These are phyloP conservation scores for Chrysolina oricalcia DNA, from an alignment of 2,888 invertebrate genomes.

Conservation along the genomic window DNA sequence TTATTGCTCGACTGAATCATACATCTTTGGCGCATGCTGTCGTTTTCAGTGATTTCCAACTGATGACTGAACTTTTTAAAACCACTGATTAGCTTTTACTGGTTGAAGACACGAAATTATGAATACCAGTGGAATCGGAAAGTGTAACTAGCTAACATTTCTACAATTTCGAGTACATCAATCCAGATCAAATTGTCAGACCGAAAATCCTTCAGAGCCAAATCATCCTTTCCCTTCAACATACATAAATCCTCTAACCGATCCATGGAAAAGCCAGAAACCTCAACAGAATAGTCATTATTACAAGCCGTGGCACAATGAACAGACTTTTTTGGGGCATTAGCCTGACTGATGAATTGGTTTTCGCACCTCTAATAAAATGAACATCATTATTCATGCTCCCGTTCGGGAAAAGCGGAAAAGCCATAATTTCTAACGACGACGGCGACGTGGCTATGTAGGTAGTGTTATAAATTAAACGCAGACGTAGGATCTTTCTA, in stretches of 20 bases:
- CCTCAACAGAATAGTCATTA: conserved; percentile 40
- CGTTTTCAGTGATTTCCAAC: no score
- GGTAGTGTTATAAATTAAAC: conserved; percentile 55
- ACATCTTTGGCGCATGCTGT: no score
- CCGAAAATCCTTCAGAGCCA: neutral
- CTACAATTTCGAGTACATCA: neutral
- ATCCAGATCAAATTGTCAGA: neutral
- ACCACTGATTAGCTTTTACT: no score
- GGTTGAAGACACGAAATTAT: no score
- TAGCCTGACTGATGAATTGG: conserved; percentile 55
- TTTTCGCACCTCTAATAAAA: conserved; percentile 58
- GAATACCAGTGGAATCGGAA: no score
- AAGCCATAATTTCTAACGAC: conserved; percentile 49
- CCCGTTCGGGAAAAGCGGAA: conserved; percentile 51
- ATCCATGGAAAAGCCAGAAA: conserved; percentile 44
- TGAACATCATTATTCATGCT: conserved; percentile 60
- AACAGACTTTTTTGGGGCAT: conserved; percentile 53
- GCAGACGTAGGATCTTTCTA: conserved; percentile 54
- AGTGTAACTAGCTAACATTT: neutral
- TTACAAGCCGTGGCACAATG: conserved; percentile 44
- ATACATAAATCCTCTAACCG: conserved; percentile 40
- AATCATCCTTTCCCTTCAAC: conserved; percentile 19
- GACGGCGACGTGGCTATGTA: conserved; percentile 24
- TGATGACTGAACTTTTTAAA: no score
- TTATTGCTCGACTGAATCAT: no score